Conservation (phyloP, 2,113 vertebrate species). For the Rhinoptilus africanus region DNA sequence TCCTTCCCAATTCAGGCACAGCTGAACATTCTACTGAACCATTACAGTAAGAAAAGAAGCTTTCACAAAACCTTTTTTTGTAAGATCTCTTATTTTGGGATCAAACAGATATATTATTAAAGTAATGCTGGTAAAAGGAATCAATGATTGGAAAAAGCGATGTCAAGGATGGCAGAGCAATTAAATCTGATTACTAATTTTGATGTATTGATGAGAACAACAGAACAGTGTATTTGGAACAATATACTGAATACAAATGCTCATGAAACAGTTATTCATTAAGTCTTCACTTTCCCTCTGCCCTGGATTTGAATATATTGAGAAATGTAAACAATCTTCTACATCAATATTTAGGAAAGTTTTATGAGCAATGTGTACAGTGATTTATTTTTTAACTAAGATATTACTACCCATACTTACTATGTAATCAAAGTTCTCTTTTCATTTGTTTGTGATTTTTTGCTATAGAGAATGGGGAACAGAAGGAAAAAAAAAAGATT, state of each 20-base stretch:
- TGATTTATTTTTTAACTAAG: not conserved
- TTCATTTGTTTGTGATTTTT: not conserved
- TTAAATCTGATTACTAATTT: not conserved
- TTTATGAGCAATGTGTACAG: not conserved
- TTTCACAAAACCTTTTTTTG: not conserved
- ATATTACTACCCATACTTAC: not conserved
- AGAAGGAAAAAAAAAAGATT: too few species aligned
- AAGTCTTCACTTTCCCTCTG: not conserved
- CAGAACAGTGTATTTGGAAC: not conserved
- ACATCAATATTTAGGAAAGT: not conserved
- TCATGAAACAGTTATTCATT: not conserved
- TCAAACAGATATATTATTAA: not conserved
- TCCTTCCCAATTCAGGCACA: slow-evolving; percentile 10
- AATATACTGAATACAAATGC: not conserved
- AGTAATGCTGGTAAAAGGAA: not conserved
- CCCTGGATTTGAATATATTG: not conserved
- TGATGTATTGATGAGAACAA: not conserved
- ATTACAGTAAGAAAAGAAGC: not conserved
- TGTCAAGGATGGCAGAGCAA: not conserved
- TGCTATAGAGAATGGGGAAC: not conserved
- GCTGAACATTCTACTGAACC: not conserved
- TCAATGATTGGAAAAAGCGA: not conserved
- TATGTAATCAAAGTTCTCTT: not conserved
- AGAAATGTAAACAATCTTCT: not conserved
- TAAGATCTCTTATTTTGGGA: not conserved